Base-by-base conservation (phyloP, 1,140 invertebrate species). In the Colletes latitarsis region DNA sequence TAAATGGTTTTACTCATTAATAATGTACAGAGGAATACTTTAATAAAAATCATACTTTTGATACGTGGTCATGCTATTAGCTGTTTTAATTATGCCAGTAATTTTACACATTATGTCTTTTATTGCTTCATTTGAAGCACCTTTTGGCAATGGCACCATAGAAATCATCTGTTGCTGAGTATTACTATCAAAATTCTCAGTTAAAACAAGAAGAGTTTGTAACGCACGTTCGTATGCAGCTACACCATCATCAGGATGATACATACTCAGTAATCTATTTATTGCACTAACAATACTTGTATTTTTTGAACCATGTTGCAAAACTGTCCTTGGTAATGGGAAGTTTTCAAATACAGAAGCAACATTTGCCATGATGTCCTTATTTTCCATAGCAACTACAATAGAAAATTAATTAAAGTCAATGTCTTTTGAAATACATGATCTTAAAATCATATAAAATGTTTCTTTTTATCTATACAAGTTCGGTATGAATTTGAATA, bases 231-330 rank as follows among this genome's bases (percentile, higher is more conserved):
- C 88, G n/a, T 92, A 92, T 55, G 87, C 87, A 14, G 71, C 49
- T 82, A 92, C 85, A 19, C 90, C 90, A 69, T 91, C 89, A 71
- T 92, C 86, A 1, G 91, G 89, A 70, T 91, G 89, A 70, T 92
- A 92, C 70, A 90, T 89, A 39, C 88, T 87, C 17, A 92, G 64
- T 41, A 92, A 83, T 71, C 86, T 85, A 9, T 88, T 90, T 17
- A 92, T 84, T 14, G 86, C 89, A 74, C 80, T 89, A 14, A 87
- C 86, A 10, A 91, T 84, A 73, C 90, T 89, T 17, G 85, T 89
- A 0, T 85, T 88, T 19, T 90, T 84, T 39, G 89, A 91, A 87
- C 81, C 88, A 8, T 79, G 75, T 53, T 88, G 70, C 55, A 90
- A 69, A 30, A 81, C 81, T 30, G 87, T 80, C 89, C 89, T 91